Conservation (phyloP, 2,888 invertebrate species). For the Drosophila prostipennis region DNA sequence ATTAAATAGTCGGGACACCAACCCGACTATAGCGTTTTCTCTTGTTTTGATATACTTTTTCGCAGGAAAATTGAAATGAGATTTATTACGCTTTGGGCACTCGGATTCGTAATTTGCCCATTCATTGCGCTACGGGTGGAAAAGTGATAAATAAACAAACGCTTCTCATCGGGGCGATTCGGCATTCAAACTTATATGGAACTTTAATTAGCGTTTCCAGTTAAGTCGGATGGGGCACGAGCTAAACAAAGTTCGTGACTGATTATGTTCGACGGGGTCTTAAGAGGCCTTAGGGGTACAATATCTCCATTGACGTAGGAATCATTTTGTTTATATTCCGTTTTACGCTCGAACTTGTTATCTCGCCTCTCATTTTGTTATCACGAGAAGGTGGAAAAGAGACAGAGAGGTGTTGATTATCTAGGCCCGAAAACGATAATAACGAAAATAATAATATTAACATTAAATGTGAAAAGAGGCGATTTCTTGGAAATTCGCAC, state of each 20-base stretch:
- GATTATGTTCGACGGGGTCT: constrained; percentile 36
- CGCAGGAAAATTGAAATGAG: constrained; percentile 78
- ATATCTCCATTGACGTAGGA: constrained; percentile 62
- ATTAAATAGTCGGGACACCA: too few species aligned
- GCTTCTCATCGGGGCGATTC: constrained; percentile 29
- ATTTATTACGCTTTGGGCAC: constrained; percentile 72
- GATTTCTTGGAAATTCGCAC: constrained; percentile 63
- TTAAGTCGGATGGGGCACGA: constrained; percentile 46
- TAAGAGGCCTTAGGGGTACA: neutral
- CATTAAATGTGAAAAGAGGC: constrained; percentile 62
- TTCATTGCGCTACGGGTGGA: constrained; percentile 62
- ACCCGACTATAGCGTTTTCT: too few species aligned
- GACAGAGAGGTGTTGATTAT: constrained; percentile 21
- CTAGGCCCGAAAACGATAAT: constrained; percentile 43
- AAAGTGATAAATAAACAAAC: constrained; percentile 61
- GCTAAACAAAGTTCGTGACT: constrained; percentile 45
- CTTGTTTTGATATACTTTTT: constrained; percentile 75
- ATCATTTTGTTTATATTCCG: constrained; percentile 35
- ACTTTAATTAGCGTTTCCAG: constrained; percentile 78
- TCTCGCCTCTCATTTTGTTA: constrained; percentile 15
- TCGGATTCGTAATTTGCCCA: constrained; percentile 37
- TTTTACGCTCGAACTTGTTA: constrained; percentile 32
- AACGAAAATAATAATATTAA: constrained; percentile 65
- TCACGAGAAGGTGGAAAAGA: constrained; percentile 10
- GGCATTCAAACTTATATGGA: constrained; percentile 56